These are phyloP conservation scores for Litoditis marina DNA, from an alignment of 2,888 invertebrate genomes.

Conservation along the genomic window DNA sequence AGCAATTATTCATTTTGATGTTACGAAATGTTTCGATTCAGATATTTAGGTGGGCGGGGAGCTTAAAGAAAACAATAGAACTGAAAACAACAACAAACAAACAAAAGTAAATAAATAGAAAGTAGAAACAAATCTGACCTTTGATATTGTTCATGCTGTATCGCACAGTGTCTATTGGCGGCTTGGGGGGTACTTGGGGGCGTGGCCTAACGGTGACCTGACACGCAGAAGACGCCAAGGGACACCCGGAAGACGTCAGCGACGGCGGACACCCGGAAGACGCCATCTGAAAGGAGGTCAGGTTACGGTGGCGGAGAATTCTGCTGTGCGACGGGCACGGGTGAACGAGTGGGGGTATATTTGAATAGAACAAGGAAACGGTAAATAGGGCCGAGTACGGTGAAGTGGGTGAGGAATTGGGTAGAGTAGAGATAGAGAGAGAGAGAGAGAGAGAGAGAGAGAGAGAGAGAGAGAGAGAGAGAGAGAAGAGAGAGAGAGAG, in stretches of 20 bases:
- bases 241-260: not conserved
- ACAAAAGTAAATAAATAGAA: not conserved
- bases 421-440: constrained; percentile 3
- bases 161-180: constrained; percentile 82
- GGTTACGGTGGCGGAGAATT: not conserved
- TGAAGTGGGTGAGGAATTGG: not conserved
- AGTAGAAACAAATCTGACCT: constrained; percentile 64
- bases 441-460: constrained; percentile 4
- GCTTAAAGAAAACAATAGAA: not conserved
- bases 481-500: constrained; percentile 1
- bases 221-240: constrained; percentile 13
- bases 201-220: constrained; percentile 40
- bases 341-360: not conserved
- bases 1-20: too few species aligned
- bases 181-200: constrained; percentile 63
- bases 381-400: not conserved
- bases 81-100: not conserved
- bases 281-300: constrained; percentile 12
- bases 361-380: not conserved
- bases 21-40: too few species aligned
- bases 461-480: not conserved
- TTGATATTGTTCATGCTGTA: constrained; percentile 94
- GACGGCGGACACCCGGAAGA: constrained; percentile 11
- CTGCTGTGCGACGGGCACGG: not conserved
- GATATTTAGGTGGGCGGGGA: not conserved